Evolutionary conservation across 2,113 vertebrate genomes (phyloP), one percentile per base, ranked within the genome.

Genomic region (Callithrix jacchus): DNA sequence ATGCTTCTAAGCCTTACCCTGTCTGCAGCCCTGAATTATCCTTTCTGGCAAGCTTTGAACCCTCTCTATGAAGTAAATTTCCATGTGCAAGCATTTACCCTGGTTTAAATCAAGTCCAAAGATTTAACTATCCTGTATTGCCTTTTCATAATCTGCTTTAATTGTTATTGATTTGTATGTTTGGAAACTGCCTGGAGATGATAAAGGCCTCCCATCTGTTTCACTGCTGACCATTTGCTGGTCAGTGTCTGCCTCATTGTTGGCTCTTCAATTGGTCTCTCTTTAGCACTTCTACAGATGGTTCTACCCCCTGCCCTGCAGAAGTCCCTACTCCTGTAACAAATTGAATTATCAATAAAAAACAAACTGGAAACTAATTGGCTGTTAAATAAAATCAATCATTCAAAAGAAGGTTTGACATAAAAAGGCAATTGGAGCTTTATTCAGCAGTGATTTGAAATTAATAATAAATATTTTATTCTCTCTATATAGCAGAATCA

Each of bases 111-210:
- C 97, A 93, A 97, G 64, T 89, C 91, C 95, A 95, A 97, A 98
- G 96, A 97, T 89, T 97, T 97, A 94, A 97, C 93, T 89, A 95
- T 91, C 92, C 90, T 82, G 81, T 97, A 98, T 98, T 98, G 98
- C 89, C 97, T 98, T 98, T 98, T 98, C 97, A 98, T 98, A 98
- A 98, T 98, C 97, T 58, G 0, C 97, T 97, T 98, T 98, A 97
- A 98, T 98, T 98, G 96, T 86, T 98, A 98, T 98, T 98, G 97
- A 98, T 98, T 95, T 93, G 71, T 82, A 16, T 45, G 87, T 97
- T 97, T 81, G 3, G 96, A 92, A 97, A 79, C 76, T 61, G 81
- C 96, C 85, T 37, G 66, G 93, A 95, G 91, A 86, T 93, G 96
- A 97, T 91, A 0, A 0, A 98, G 91, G 27, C 20, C 0, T 96